A percentile compares a stretch with the other conserved stretches of the same genome.
These are phyloP conservation scores for Helicolenus hilgendorfi DNA, from an alignment of 2,797 vertebrate genomes.

Conservation along the genomic window DNA sequence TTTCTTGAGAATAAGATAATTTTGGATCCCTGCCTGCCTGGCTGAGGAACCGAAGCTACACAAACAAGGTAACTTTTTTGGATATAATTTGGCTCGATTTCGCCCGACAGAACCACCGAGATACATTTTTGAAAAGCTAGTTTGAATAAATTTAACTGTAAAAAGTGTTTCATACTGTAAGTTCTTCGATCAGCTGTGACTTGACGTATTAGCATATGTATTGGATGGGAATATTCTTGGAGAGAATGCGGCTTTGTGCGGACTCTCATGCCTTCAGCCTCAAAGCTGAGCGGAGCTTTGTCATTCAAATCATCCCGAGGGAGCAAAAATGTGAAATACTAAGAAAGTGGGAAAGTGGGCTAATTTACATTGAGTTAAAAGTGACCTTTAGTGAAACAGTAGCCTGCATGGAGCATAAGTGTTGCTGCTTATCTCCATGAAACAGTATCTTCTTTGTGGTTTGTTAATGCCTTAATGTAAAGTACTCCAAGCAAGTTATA, in stretches of 20 bases:
- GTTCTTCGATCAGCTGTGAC: slow-evolving; percentile 56
- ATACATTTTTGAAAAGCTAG: slow-evolving; percentile 20
- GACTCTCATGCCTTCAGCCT: slow-evolving; percentile 58
- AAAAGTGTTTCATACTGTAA: slow-evolving; percentile 49
- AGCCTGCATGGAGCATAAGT: neutral
- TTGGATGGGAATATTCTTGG: slow-evolving; percentile 49
- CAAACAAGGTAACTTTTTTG: neutral
- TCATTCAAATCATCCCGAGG: slow-evolving; percentile 72
- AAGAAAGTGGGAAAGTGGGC: slow-evolving; percentile 36
- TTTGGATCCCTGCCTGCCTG: neutral
- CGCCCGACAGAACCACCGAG: neutral
- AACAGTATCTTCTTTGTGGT: neutral
- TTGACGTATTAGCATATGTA: slow-evolving; percentile 76
- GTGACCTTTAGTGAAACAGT: slow-evolving; percentile 50
- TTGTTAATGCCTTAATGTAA: neutral
- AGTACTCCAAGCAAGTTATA: slow-evolving; percentile 4
- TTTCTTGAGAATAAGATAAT: neutral
- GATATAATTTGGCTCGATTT: slow-evolving; percentile 28
- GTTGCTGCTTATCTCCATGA: slow-evolving; percentile 7
- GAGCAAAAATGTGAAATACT: slow-evolving; percentile 61
- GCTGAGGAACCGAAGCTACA: neutral
- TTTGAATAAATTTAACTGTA: slow-evolving; percentile 67
- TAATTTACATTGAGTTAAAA: slow-evolving; percentile 65
- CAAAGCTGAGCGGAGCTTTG: slow-evolving; percentile 65
- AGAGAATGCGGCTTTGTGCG: slow-evolving; percentile 60